Evolutionary conservation across 2,113 vertebrate genomes (phyloP), one percentile per base, ranked within the genome.

Genomic region (Lophotis ruficrista): DNA sequence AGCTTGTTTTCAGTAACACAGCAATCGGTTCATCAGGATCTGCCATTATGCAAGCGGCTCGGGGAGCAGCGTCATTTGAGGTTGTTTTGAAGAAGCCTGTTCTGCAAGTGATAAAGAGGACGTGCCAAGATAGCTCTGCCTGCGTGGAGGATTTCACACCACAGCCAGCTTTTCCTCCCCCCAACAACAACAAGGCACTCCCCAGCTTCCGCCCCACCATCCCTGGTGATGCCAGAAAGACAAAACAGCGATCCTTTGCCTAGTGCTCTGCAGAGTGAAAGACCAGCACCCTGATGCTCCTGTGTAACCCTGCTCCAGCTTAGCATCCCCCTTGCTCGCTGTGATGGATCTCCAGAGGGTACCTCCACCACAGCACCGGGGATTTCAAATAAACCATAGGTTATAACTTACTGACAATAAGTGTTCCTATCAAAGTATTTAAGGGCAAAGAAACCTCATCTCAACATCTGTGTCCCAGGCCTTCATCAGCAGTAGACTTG

Each of bases 51-150:
- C 96, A 97, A 97, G 89, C 73, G 65, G 93, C 94, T 65, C 31
- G 1, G 87, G 91, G 81, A 96, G 91, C 93, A 82, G 84, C 62
- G 25, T 91, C 91, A 79, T 14, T 64, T 50, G 5, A 37, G 91
- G 94, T 37, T 96, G 93, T 96, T 96, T 89, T 30, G 95, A 31
- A 91, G 95, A 84, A 96, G 72, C 96, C 89, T 85, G 96, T 94
- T 96, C 96, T 94, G 87, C 91, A 50, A 93, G 95, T 12, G 91
- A 95, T 87, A 79, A 82, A 71, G 73, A 93, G 84, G 84, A 89
- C n/a, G 2, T 38, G 80, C 72, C 69, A 21, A 21, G 60, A 66
- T 13, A 14, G 15, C 38, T 71, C 84, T 4, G 3, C 17, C 2
- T 53, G 70, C 1, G 7, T 56, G 57, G 21, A 82, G 35, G 1